Evolutionary conservation across 1,140 invertebrate genomes (phyloP).

Genomic region (Asbolus verrucosus): DNA sequence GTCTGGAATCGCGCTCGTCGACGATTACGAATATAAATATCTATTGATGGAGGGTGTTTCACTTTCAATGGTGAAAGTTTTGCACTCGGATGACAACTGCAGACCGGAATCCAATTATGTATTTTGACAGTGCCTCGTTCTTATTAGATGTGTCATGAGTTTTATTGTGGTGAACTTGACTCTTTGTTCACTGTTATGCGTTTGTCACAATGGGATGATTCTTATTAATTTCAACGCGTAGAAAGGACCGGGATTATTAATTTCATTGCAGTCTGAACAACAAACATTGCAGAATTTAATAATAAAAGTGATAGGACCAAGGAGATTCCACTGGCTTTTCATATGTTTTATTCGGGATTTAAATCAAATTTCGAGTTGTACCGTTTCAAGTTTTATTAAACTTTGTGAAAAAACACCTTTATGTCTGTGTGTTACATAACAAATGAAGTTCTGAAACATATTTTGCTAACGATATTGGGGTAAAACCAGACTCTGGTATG

Average conservation of each 20-base stretch:
- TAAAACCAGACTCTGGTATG: neutral
- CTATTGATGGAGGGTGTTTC: constrained; percentile 47
- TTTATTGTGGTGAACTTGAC: too few relatives aligned
- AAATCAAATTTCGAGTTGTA: neutral
- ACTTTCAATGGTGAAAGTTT: constrained; percentile 42
- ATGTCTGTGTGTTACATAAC: constrained; percentile 10
- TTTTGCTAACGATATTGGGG: neutral
- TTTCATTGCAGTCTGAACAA: too few relatives aligned
- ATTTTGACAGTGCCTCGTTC: constrained; percentile 35
- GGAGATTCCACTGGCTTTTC: neutral
- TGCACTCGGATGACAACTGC: constrained; percentile 40
- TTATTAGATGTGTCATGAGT: constrained; percentile 44
- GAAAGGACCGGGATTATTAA: neutral
- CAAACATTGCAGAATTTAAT: too few relatives aligned
- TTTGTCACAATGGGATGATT: constrained; percentile 33
- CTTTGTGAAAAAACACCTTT: constrained; percentile 21
- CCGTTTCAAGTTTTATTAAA: neutral
- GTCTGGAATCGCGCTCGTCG: constrained; percentile 17
- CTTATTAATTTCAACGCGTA: constrained; percentile 26
- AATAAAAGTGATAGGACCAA: too few relatives aligned
- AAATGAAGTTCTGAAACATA: constrained; percentile 17
- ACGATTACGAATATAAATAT: constrained; percentile 45
- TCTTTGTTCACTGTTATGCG: constrained; percentile 7
- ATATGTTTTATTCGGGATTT: too few relatives aligned
- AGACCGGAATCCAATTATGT: constrained; percentile 42